phyloP scores from a whole-genome alignment of 2,113 vertebrate species.

The Muntiacus reevesi region DNA sequence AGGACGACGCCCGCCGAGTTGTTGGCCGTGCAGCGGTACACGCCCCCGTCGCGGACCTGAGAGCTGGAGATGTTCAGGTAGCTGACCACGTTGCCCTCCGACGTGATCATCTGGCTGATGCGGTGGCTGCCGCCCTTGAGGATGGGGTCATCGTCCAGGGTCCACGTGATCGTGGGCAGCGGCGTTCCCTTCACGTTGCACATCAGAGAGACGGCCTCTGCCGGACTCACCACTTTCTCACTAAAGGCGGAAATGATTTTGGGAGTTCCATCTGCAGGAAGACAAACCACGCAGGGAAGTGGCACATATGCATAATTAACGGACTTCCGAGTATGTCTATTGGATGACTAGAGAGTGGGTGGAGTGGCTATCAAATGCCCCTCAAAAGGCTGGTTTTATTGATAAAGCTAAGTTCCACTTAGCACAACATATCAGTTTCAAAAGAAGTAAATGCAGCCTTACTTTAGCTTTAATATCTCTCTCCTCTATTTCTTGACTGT shows the following conservation, averaged over 20 bases:
- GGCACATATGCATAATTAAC: not conserved
- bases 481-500: not conserved
- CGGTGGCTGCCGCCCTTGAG: constrained; percentile 94
- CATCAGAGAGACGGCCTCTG: constrained; percentile 94
- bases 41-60: constrained; percentile 95
- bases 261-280: constrained; percentile 92
- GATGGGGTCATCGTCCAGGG: constrained; percentile 94
- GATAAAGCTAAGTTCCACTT: not conserved
- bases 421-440: not conserved
- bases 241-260: constrained; percentile 98
- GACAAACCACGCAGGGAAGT: constrained; percentile 35
- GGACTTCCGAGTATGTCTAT: not conserved
- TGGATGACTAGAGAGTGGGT: not conserved
- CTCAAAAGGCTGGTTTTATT: accelerated
- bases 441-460: not conserved
- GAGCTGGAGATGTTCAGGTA: constrained; percentile 97
- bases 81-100: constrained; percentile 95
- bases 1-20: constrained; percentile 98
- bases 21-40: constrained; percentile 98
- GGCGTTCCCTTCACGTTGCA: constrained; percentile 98
- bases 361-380: accelerated
- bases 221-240: constrained; percentile 96
- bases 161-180: constrained; percentile 93
- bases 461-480: not conserved
- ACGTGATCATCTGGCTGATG: constrained; percentile 94